These are phyloP conservation scores for Vireo altiloquus DNA, from an alignment of 2,113 vertebrate genomes.

Conservation along the genomic window DNA sequence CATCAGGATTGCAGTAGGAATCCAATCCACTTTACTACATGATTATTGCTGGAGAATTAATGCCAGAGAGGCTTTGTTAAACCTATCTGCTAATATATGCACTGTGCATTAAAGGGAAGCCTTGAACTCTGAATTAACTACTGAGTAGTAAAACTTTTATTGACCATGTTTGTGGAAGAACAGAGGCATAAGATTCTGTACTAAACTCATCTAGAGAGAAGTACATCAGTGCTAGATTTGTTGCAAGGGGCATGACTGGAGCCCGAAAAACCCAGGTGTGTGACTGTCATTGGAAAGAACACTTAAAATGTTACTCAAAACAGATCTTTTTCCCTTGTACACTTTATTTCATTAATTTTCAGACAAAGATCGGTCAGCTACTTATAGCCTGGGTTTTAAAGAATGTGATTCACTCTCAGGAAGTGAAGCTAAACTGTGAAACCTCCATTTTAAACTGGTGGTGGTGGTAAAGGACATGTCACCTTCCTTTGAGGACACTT, in stretches of 20 bases:
- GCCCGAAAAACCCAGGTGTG: not conserved
- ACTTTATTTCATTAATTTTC: not conserved
- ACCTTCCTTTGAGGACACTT: not conserved
- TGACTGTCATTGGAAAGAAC: not conserved
- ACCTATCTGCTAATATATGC: not conserved
- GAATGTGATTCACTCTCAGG: not conserved
- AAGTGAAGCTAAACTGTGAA: not conserved
- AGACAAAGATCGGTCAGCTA: not conserved
- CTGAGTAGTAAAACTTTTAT: not conserved
- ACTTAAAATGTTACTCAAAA: not conserved
- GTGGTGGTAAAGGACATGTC: not conserved
- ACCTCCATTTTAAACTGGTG: not conserved
- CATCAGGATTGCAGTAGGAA: not conserved
- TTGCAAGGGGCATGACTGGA: not conserved
- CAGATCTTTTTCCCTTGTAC: not conserved
- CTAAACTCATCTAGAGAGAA: not conserved
- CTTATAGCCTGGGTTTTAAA: not conserved
- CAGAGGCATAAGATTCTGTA: not conserved
- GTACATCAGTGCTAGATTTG: not conserved
- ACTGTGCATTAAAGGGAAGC: not conserved
- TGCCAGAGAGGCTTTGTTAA: not conserved
- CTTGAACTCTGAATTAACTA: not conserved
- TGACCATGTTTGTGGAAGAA: not conserved
- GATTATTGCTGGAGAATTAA: not conserved
- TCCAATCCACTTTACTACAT: not conserved